These are phyloP conservation scores for Lucilia sericata DNA, from an alignment of 1,140 invertebrate species.

Conservation along the genomic window DNA sequence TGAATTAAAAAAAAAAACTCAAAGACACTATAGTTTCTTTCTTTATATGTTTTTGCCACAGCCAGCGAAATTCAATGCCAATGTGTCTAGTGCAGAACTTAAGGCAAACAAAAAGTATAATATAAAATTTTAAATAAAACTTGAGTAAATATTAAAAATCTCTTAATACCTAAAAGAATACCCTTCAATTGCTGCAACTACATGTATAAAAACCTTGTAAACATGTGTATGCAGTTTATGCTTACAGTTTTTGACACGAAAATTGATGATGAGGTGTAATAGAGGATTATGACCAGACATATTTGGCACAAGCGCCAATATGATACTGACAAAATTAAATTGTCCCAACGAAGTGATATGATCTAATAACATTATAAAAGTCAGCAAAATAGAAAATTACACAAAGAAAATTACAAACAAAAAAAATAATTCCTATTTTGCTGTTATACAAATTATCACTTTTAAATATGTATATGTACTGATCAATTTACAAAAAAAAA, in stretches of 20 bases:
- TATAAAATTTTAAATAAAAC: not conserved
- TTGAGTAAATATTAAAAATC: slow-evolving; percentile 3
- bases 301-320: slow-evolving; percentile 43
- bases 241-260: not conserved
- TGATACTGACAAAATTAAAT: not conserved
- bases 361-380: too few species aligned
- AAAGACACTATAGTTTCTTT: not conserved
- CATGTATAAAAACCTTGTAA: not conserved
- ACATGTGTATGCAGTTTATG: not conserved
- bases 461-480: too few species aligned
- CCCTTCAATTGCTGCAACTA: not conserved
- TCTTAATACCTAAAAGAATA: slow-evolving; percentile 10
- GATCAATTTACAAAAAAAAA: too few species aligned
- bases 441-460: too few species aligned
- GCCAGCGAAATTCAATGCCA: slow-evolving; percentile 62
- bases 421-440: too few species aligned
- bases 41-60: not conserved
- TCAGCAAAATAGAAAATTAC: too few species aligned
- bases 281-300: slow-evolving; percentile 14
- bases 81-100: slow-evolving; percentile 45
- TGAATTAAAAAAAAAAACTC: too few species aligned
- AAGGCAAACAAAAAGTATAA: slow-evolving; percentile 47
- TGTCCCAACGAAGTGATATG: too few species aligned
- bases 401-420: too few species aligned
- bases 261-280: not conserved